Base-by-base conservation (phyloP, 2,888 invertebrate genomes). In the Automeris io region DNA sequence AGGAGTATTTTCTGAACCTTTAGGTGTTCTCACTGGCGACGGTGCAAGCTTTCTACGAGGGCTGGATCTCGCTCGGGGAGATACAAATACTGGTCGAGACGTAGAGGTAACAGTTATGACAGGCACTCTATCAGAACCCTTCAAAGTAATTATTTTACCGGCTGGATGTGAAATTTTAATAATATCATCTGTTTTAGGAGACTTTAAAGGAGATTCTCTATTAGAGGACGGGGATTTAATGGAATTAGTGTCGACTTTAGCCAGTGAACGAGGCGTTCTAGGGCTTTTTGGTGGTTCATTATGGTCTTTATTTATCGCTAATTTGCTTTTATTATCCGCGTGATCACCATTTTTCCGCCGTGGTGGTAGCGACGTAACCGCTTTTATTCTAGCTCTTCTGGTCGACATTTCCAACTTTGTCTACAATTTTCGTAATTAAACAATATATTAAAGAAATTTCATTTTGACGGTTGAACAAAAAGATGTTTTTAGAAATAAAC, bases 301-400 rank as follows among this genome's bases (percentile, higher is more conserved):
- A 5, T 49, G 52, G 33, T 65, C 62, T 39, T 64, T 69, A n/a
- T 41, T 13, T 18, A 49, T 42, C 9, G 34, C 42, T n/a, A 53
- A 46, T 34, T 61, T 57, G 36, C 57, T 58, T 40, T 61, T 68
- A 16, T 35, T 51, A n/a, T 71, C 70, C 12, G 45, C 36, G 41
- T 47, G 62, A 23, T 74, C 79, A 13, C 53, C 61, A 57, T 78
- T 80, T 60, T 76, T 78, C 57, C 82, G 68, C 42, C 82, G 72
- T 18, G 89, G 87, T 31, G 91, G 91, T 47, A 93, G 85, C 45
- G 91, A 90, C 31, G 92, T 91, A 53, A 91, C 87, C 40, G 91
- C 92, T 86, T 93, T 93, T 54, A 94, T 92, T 71, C 93, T 88
- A 35, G 91, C 90, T 59, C 93, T 76, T 74, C 92, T 81, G 33